Conservation (phyloP, 1,140 invertebrate species). For the Orussus abietinus region DNA sequence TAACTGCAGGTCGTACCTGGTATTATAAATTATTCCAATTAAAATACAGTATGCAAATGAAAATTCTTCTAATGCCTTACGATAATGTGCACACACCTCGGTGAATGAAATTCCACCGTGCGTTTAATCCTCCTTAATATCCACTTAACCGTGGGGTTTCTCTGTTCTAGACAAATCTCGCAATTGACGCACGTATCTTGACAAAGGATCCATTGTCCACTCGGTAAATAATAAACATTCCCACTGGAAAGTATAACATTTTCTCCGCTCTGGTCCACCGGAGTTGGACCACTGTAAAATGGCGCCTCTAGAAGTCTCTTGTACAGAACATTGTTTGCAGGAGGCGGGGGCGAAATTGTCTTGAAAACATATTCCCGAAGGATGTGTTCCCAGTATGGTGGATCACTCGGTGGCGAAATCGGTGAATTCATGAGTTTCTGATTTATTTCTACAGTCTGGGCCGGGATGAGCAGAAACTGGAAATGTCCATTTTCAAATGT, state of each 20-base stretch:
- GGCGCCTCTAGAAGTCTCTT: slow-evolving; percentile 31
- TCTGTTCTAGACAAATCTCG: slow-evolving; percentile 18
- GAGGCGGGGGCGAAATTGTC: slow-evolving; percentile 26
- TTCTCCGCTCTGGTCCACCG: slow-evolving; percentile 5
- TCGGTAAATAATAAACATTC: slow-evolving; percentile 25
- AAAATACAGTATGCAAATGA: no score
- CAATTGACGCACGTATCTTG: slow-evolving; percentile 36
- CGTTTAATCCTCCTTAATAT: slow-evolving; percentile 22
- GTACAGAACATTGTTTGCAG: slow-evolving; percentile 23
- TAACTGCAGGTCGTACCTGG: slow-evolving; percentile 27
- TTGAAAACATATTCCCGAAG: slow-evolving; percentile 34
- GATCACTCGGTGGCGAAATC: not conserved
- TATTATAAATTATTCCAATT: no score
- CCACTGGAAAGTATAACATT: slow-evolving; percentile 28
- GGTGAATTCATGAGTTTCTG: not conserved
- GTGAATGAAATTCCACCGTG: not conserved
- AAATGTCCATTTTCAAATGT: not conserved
- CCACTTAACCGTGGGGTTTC: slow-evolving; percentile 25
- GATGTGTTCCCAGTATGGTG: slow-evolving; percentile 18
- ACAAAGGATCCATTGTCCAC: slow-evolving; percentile 35
- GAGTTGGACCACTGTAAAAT: slow-evolving; percentile 28
- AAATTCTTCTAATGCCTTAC: no score
- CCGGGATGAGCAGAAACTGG: not conserved
- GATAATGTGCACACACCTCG: no score
- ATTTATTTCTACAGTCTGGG: not conserved